Evolutionary conservation across 92 coral and sea anemone genomes (phyloP), one percentile per base, ranked within the genome.

Genomic region (Heteractis magnifica): DNA sequence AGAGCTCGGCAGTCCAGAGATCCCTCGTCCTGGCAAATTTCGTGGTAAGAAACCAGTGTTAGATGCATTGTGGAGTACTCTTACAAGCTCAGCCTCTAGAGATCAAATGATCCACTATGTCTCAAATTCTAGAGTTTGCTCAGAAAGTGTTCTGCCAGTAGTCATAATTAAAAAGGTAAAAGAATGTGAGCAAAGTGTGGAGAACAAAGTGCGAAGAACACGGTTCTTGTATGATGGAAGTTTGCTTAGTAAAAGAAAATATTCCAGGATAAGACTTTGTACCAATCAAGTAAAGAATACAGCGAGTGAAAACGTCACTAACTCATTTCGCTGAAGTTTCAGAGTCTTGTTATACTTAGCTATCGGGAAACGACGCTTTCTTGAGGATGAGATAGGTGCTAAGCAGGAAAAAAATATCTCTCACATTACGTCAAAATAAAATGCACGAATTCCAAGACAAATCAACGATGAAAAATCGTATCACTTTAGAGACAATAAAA

Each of bases 41-140:
- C 68, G 1, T 7, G 70, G 26, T 16, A 62, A 62, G 21, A 68
- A 68, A 68, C 73, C 73, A 23, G 73, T 23, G 8, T 68, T 68
- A 68, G 73, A 68, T 68, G 73, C 73, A 6, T 19, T 68, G 73
- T 68, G 73, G 73, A 68, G 73, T 68, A 68, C 49, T 21, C 8
- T 68, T 1, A 13, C 8, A 21, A 68, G 73, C 73, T 6, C 73
- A 21, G 49, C 73, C 48, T 6, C 73, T 3, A 68, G 23, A 21
- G 73, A 68, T 4, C 44, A 68, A 68, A 68, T 68, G 73, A 68
- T 68, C 6, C 1, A 68, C 14, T 23, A 68, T 68, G 10, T 68
- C 49, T 68, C 73, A 6, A 23, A 68, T 21, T 68, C 73, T 21
- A 68, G 23, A 23, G 48, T 68, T 21, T 5, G 49, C 49, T n/a